Percentiles rank a stretch among this genome's conserved stretches.
Evolutionary conservation across 2,113 vertebrate genomes (phyloP).

Genomic region (Pelodiscus sinensis): DNA sequence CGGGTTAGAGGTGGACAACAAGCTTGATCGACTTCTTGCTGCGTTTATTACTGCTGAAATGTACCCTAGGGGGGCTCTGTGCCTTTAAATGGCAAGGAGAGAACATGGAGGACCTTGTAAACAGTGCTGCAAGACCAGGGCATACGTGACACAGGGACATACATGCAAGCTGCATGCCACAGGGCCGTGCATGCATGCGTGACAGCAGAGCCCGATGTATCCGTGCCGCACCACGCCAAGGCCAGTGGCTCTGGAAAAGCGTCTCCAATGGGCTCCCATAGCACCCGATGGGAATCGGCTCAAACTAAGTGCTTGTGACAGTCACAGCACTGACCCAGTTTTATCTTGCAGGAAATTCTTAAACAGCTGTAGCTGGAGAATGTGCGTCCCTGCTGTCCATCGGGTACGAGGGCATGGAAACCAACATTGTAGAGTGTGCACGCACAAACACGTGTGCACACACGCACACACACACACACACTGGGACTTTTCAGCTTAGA

Average conservation of each 20-base stretch:
- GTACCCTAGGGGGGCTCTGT: conserved; percentile 34
- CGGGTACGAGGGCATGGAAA: accelerated
- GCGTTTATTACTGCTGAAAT: conserved; percentile 61
- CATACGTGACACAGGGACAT: accelerated
- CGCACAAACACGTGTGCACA: too few relatives aligned
- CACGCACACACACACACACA: too few relatives aligned
- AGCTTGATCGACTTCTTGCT: conserved; percentile 63
- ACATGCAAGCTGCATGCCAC: not conserved
- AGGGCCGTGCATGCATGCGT: not conserved
- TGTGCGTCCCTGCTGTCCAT: accelerated
- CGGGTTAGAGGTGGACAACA: not conserved
- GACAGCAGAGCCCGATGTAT: not conserved
- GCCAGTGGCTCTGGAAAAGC: not conserved
- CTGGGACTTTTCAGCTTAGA: too few relatives aligned
- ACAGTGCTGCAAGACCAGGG: not conserved
- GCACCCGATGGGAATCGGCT: not conserved
- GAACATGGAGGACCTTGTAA: conserved; percentile 26
- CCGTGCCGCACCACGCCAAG: not conserved
- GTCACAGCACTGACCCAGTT: not conserved
- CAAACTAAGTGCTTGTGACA: not conserved
- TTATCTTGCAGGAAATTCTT: not conserved
- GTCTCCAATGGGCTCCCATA: not conserved
- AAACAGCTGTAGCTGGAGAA: not conserved
- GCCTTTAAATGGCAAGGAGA: not conserved
- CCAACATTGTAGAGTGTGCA: not conserved